Percentiles rank a stretch among this genome's conserved stretches.
Conservation (phyloP, 2,113 vertebrate genomes). For the Marmota monax region DNA sequence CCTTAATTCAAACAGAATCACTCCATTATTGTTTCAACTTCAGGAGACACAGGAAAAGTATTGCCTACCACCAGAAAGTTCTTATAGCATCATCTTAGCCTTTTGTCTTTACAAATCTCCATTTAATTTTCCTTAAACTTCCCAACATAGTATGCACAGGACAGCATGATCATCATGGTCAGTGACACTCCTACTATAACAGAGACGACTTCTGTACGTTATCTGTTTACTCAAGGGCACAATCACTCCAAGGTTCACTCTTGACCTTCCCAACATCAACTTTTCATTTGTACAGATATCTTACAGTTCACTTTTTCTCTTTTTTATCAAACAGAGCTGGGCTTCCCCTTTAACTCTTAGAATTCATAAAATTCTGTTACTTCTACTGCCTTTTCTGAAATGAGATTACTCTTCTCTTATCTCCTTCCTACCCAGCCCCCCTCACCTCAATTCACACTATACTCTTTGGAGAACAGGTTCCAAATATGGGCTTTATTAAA, state of each 20-base stretch:
- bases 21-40: conserved; percentile 6
- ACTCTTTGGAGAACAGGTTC: conserved; percentile 51
- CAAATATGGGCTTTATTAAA: conserved; percentile 24
- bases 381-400: conserved; percentile 47
- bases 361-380: conserved; percentile 24
- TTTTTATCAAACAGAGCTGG: background rate
- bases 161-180: background rate
- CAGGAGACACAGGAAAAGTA: background rate
- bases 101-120: background rate
- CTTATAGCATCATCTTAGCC: background rate
- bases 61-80: background rate
- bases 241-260: background rate
- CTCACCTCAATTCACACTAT: background rate
- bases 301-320: background rate
- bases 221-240: background rate
- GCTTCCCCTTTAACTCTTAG: background rate
- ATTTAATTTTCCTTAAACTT: background rate
- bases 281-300: background rate
- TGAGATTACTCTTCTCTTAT: background rate
- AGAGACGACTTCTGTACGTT: background rate
- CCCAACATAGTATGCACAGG: background rate
- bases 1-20: conserved; percentile 22
- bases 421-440: background rate
- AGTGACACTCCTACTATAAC: background rate
- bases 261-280: background rate